Base-by-base conservation (phyloP, 2,888 invertebrate species). In the Zygogramma bicolorata region DNA sequence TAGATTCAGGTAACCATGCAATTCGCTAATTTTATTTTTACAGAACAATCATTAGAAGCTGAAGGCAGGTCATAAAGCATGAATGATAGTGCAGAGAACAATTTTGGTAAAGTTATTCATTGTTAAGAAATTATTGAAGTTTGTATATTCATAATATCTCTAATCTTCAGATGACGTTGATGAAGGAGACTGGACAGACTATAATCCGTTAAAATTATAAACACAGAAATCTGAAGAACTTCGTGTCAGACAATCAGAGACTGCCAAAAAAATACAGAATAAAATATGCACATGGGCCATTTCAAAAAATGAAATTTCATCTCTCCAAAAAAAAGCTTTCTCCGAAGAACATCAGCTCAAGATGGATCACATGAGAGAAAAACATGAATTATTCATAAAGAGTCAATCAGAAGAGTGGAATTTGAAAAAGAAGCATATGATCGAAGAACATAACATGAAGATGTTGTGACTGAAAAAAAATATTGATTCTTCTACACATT, bases 281-380 rank as follows among this genome's bases (percentile, higher is more conserved):
- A 61, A 61, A 61, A 31, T 61, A 18, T 61, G 61, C 38, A 61
- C 61, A 61, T 61, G 38, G 61, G 61, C 61, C 34, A 34, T 34
- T 29, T 61, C 34, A 5, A 34, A 61, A 61, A 61, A 61, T 61
- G 61, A 61, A 34, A 61, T 61, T 57, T 10, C 57, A 61, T 7
- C 61, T 61, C 61, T 61, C 38, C 61, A 61, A 61, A 61, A 61
- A 34, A 34, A 61, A 61, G n/a, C 8, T 61, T 31, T 61, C 34
- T 61, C 61, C 10, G 34, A 61, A 34, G 61, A 61, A 61, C 61
- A 61, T 61, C 61, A 61, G 61, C 31, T 34, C 61, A 61, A 61
- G 34, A 1, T 61, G 15, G 34, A 61, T 1, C 61, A 61, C 8
- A 34, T 61, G 61, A 61, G 61, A 61, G 61, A 61, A 61, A 61